phyloP scores from a whole-genome alignment of 2,113 vertebrate genomes.

The Camelus bactrianus region DNA sequence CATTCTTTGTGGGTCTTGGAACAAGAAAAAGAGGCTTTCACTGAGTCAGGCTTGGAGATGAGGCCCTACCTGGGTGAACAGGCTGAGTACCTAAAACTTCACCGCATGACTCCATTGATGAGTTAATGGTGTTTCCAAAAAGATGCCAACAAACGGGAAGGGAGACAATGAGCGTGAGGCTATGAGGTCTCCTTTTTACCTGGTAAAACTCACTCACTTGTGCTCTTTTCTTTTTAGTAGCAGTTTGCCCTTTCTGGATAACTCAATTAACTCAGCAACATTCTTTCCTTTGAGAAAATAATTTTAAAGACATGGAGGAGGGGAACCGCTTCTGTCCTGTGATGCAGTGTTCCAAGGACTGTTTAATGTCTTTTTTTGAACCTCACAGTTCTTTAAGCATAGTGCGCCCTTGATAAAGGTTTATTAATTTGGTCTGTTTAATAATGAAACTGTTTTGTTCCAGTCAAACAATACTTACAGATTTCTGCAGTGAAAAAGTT shows the following conservation, averaged over 20 bases:
- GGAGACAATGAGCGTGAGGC: neutral
- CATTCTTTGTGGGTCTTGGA: neutral
- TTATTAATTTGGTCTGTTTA: slow-evolving; percentile 48
- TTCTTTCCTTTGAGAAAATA: slow-evolving; percentile 3
- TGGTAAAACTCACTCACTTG: neutral
- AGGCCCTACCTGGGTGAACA: neutral
- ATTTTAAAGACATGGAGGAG: neutral
- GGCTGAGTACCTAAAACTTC: neutral
- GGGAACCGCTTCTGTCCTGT: neutral
- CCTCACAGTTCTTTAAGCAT: neutral
- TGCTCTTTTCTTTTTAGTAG: neutral
- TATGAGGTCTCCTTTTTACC: neutral
- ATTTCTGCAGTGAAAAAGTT: neutral
- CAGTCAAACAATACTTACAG: neutral
- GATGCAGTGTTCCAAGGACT: neutral
- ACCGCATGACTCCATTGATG: neutral
- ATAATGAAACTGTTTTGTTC: neutral
- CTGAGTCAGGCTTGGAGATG: neutral
- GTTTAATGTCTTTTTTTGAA: neutral
- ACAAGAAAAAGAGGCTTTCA: neutral
- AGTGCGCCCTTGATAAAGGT: neutral
- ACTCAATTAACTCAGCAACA: slow-evolving; percentile 10
- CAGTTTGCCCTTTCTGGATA: neutral
- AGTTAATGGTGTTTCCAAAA: neutral
- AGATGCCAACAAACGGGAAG: neutral